A percentile compares a stretch with the other conserved stretches of the same genome.
Evolutionary conservation across 2,113 vertebrate genomes (phyloP).

Genomic region (Lepisosteus oculatus): DNA sequence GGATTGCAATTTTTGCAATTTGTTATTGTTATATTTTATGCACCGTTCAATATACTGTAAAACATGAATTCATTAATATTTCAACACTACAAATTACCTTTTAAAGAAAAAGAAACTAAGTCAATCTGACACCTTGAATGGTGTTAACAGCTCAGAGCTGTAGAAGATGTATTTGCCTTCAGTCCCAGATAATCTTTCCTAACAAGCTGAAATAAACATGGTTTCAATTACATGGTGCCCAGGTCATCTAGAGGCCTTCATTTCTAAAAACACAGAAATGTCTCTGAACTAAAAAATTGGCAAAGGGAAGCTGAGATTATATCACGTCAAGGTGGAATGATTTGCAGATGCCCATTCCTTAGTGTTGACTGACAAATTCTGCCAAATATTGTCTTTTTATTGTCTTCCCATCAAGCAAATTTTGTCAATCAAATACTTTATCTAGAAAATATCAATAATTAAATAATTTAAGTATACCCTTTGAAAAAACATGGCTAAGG

Average conservation of each 20-base stretch:
- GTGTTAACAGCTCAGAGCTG: neutral
- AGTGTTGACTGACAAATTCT: too few relatives aligned
- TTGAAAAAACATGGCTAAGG: too few relatives aligned
- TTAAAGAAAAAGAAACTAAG: neutral
- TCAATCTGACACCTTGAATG: neutral
- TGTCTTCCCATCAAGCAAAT: too few relatives aligned
- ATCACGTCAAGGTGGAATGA: neutral
- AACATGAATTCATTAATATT: neutral
- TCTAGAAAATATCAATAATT: too few relatives aligned
- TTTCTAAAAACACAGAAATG: neutral
- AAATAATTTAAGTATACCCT: too few relatives aligned
- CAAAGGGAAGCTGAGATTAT: neutral
- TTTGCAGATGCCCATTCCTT: too few relatives aligned
- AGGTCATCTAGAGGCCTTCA: neutral
- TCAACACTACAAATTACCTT: neutral
- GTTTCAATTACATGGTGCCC: slow-evolving; percentile 3
- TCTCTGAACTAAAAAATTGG: neutral
- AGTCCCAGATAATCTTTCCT: slow-evolving; percentile 1
- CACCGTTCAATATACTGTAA: too few relatives aligned
- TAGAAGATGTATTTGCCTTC: slow-evolving; percentile 7
- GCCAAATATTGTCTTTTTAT: too few relatives aligned
- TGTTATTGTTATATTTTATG: too few relatives aligned
- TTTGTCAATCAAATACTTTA: too few relatives aligned
- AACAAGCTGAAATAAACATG: slow-evolving; percentile 4
- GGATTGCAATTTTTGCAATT: neutral